Percentiles rank a stretch among this genome's conserved stretches.
Evolutionary conservation across 2,888 invertebrate species (phyloP).

Genomic region (Congeria kusceri): DNA sequence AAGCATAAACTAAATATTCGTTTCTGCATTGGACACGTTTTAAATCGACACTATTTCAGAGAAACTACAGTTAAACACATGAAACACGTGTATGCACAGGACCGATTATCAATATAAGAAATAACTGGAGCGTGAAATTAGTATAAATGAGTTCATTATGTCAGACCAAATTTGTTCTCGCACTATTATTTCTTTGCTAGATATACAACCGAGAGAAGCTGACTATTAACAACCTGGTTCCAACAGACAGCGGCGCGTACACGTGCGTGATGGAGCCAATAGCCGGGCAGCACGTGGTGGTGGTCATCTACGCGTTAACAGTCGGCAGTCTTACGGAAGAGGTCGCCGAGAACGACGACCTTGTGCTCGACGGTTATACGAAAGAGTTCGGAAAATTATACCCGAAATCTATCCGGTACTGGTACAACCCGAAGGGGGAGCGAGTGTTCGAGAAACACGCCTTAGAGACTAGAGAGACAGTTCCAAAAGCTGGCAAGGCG

Average conservation of each 20-base stretch:
- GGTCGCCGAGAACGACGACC: slow-evolving; percentile 16
- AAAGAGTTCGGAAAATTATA: slow-evolving; percentile 42
- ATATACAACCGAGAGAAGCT: slow-evolving; percentile 23
- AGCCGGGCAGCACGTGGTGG: slow-evolving; percentile 16
- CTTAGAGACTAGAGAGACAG: background rate
- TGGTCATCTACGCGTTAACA: slow-evolving; percentile 38
- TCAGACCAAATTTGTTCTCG: no score
- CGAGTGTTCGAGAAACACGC: slow-evolving; percentile 19
- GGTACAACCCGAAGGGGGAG: slow-evolving; percentile 28
- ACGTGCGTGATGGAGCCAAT: slow-evolving; percentile 36
- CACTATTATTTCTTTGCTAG: no score
- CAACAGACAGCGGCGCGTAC: slow-evolving; percentile 51
- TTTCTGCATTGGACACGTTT: no score
- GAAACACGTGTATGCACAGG: no score
- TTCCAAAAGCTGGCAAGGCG: slow-evolving; percentile 1
- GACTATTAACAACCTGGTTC: slow-evolving; percentile 42
- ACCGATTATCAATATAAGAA: no score
- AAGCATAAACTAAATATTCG: no score
- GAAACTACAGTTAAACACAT: no score
- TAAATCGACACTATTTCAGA: no score
- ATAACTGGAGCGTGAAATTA: no score
- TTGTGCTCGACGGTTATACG: slow-evolving; percentile 34
- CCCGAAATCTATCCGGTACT: slow-evolving; percentile 17
- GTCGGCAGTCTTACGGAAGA: slow-evolving; percentile 33
- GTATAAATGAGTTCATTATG: no score